A percentile compares a stretch with the other conserved stretches of the same genome.
Conservation (phyloP, 2,113 vertebrate species). For the Microtus richardsoni region DNA sequence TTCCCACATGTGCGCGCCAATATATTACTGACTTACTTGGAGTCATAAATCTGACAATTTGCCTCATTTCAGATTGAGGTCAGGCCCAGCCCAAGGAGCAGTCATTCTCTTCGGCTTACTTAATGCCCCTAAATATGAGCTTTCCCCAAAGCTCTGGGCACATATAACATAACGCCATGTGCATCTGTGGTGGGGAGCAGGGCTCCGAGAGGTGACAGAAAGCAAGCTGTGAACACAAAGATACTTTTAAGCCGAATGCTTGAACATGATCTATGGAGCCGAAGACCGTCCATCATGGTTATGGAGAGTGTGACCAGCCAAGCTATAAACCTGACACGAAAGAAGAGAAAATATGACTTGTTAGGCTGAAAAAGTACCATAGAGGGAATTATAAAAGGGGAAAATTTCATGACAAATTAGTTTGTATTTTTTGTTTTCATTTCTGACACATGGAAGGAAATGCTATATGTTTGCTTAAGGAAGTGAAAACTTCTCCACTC, state of each 20-base stretch:
- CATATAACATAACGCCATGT: constrained; percentile 65
- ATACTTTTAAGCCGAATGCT: constrained; percentile 79
- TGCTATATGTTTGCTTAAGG: constrained; percentile 95
- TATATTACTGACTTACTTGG: constrained; percentile 84
- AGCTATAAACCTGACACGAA: constrained; percentile 83
- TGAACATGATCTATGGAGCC: constrained; percentile 76
- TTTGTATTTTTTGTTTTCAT: constrained; percentile 91
- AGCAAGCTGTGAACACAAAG: constrained; percentile 86
- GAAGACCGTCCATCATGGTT: constrained; percentile 80
- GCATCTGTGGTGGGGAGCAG: constrained; percentile 44
- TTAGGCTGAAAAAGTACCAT: constrained; percentile 80
- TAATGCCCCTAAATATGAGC: constrained; percentile 73
- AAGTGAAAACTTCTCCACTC: constrained; percentile 97
- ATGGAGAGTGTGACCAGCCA: constrained; percentile 74
- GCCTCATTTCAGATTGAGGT: constrained; percentile 84
- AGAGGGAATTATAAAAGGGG: constrained; percentile 90
- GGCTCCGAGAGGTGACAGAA: constrained; percentile 77
- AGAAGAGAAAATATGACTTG: constrained; percentile 85
- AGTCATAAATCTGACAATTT: constrained; percentile 88
- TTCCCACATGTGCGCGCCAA: constrained; percentile 85
- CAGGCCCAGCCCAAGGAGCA: constrained; percentile 82
- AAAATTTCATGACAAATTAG: constrained; percentile 92
- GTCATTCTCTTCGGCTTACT: constrained; percentile 60
- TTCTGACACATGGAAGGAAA: constrained; percentile 95
- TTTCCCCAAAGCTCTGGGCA: constrained; percentile 82